Conservation (phyloP, 30 jellyfish, hydroid and myxozoan genomes). For the Cassiopea andromeda region DNA sequence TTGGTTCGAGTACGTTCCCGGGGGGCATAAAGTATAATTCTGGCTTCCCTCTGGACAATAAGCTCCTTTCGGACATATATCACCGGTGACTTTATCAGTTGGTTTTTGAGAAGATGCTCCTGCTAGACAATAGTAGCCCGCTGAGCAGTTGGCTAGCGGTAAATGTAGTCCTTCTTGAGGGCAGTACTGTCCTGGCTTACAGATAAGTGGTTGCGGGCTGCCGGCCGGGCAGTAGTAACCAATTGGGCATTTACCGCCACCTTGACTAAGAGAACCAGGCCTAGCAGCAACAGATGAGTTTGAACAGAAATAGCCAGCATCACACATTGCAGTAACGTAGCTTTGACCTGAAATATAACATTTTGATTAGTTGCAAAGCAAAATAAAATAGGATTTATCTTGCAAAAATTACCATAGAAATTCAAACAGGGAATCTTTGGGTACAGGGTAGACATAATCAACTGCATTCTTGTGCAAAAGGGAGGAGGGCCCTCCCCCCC, state of each 20-base stretch:
- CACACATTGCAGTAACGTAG: slow-evolving; percentile 82
- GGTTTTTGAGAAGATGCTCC: slow-evolving; percentile 90
- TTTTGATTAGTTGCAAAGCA: not conserved
- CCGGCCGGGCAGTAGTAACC: slow-evolving; percentile 92
- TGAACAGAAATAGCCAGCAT: slow-evolving; percentile 92
- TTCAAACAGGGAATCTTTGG: no score
- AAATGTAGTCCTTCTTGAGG: slow-evolving; percentile 69
- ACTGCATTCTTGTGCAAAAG: no score
- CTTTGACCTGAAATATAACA: slow-evolving; percentile 62
- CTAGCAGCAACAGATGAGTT: slow-evolving; percentile 75
- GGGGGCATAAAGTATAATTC: slow-evolving; percentile 93
- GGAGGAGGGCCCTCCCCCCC: no score
- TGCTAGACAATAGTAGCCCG: slow-evolving; percentile 86
- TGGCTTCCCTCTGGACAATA: slow-evolving; percentile 90
- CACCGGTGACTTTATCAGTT: slow-evolving; percentile 83
- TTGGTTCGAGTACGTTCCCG: slow-evolving; percentile 89
- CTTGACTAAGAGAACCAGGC: slow-evolving; percentile 85
- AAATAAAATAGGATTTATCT: no score
- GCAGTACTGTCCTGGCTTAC: slow-evolving; percentile 93
- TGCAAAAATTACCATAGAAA: no score
- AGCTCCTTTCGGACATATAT: slow-evolving; percentile 91
- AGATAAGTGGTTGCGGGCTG: slow-evolving; percentile 78
- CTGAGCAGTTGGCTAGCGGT: slow-evolving; percentile 86
- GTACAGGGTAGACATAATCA: no score
- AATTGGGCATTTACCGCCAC: slow-evolving; percentile 94